Conservation (phyloP, 2,113 vertebrate genomes). For the Gymnogyps californianus region DNA sequence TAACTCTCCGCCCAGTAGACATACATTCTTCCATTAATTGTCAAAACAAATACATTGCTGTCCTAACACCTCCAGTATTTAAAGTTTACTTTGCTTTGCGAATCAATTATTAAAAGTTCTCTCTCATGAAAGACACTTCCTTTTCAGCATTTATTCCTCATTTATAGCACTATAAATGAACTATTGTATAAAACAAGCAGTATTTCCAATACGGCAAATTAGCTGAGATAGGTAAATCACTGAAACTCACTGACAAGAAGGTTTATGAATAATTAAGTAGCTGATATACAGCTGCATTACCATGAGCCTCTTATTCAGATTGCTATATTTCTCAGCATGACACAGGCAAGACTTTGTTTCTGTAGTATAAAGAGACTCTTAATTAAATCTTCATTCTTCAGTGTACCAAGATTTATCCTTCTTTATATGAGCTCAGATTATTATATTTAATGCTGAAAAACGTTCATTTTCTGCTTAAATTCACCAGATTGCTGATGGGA, state of each 20-base stretch:
- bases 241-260: not conserved
- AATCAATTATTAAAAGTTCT: not conserved
- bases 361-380: conserved; percentile 22
- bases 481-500: not conserved
- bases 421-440: not conserved
- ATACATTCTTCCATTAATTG: not conserved
- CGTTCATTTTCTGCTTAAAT: not conserved
- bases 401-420: not conserved
- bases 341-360: not conserved
- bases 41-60: not conserved
- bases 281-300: not conserved
- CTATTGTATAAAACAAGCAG: not conserved
- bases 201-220: conserved; percentile 1
- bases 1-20: not conserved
- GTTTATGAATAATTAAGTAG: conserved; percentile 42
- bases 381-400: conserved; percentile 44
- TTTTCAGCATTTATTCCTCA: not conserved
- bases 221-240: not conserved
- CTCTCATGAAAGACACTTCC: not conserved
- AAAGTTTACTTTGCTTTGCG: not conserved
- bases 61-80: not conserved
- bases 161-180: not conserved
- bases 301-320: not conserved
- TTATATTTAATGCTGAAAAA: conserved; percentile 14
- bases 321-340: not conserved